A percentile compares a stretch with the other conserved stretches of the same genome.
These are phyloP conservation scores for Hermaeophaga mercurialis DNA, from an alignment of 2,888 invertebrate species.

Conservation along the genomic window DNA sequence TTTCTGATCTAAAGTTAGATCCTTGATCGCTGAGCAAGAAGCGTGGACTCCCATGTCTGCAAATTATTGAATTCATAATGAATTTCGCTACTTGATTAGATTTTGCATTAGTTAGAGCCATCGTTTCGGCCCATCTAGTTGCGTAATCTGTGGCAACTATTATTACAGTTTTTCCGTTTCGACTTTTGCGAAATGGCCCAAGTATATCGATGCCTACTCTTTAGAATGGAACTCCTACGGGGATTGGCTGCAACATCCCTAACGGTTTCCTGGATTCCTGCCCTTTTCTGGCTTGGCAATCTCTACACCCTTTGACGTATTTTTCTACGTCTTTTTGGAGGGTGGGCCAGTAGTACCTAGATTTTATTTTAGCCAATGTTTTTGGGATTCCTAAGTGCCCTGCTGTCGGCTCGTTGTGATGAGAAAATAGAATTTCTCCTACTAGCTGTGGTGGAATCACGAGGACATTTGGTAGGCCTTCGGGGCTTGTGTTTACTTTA, in stretches of 20 bases:
- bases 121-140: constrained; percentile 38
- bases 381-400: too few species aligned
- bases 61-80: constrained; percentile 21
- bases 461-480: too few species aligned
- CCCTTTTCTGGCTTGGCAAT: constrained; percentile 6
- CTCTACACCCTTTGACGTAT: too few species aligned
- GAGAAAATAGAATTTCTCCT: too few species aligned
- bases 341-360: too few species aligned
- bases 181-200: constrained; percentile 38
- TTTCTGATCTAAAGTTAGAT: constrained; percentile 31
- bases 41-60: constrained; percentile 25
- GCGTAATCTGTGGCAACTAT: constrained; percentile 42
- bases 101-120: constrained; percentile 33
- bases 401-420: too few species aligned
- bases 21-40: constrained; percentile 31
- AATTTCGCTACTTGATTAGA: constrained; percentile 33
- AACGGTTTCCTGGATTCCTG: constrained; percentile 27
- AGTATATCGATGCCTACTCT: constrained; percentile 37
- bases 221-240: constrained; percentile 23
- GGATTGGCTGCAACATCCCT: constrained; percentile 2
- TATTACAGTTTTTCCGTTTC: constrained; percentile 37
- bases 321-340: constrained; percentile 29
- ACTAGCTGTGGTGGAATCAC: too few species aligned
- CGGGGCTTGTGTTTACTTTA: too few species aligned
- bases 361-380: too few species aligned